Base-by-base conservation (phyloP, 2,113 vertebrate species). In the Sapajus apella region DNA sequence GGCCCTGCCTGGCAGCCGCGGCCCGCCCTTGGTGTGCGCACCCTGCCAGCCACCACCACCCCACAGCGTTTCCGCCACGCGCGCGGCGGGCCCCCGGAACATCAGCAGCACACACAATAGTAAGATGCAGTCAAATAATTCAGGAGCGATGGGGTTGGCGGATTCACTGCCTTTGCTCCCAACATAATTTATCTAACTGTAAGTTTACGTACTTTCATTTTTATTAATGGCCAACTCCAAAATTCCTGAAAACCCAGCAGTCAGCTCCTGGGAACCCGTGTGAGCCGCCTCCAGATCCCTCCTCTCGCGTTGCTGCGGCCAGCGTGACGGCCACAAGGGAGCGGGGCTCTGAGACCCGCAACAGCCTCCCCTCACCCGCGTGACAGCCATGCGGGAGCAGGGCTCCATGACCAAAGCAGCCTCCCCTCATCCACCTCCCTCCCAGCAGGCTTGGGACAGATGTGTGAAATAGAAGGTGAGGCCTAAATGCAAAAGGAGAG, bases 1-100 rank as follows among this genome's bases (percentile, higher is more conserved):
- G 2, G 12, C 47, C 61, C 47, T 0, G 8, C 6, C 3, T 0
- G 0, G 5, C 1, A 0, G 13, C 23, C 4, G 0, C 0, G 0
- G 3, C 56, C 76, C 2, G 0, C 30, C 14, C 9, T 0, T 0
- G 14, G 55, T 1, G 32, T 2, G 3, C 32, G 43, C 3, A 21
- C 25, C 0, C 5, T 1, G 37, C 77, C 40, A 0, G 61, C 27
- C 1, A 77, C 58, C 32, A 0, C 20, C 9, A 5, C 14, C 18
- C 0, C 73, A 2, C 7, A 10, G 2, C 1, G 13, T 3, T 32
- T 20, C 79, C 21, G 1, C 45, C 3, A 4, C 5, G 25, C 0
- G 8, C 11, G 4, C 17, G 0, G 8, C 13, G 4, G 35, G 35
- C 3, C 21, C 61, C 4, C 4, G 1, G 0, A 1, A 6, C 45